Conservation (phyloP, 2,113 vertebrate genomes). For the Atractosteus spatula region DNA sequence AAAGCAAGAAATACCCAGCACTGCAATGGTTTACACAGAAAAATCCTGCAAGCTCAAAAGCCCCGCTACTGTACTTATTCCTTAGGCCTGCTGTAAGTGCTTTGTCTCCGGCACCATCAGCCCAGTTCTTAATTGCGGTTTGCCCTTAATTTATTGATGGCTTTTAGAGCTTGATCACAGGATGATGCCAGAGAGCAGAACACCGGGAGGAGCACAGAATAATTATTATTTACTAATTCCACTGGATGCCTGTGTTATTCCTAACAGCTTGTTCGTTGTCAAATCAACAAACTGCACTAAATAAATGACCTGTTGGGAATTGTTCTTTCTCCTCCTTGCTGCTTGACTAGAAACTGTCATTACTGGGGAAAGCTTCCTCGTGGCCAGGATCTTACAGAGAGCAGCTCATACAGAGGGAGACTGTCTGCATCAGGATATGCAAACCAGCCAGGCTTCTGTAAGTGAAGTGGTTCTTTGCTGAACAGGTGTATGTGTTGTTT, state of each 20-base stretch:
- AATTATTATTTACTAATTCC: slow-evolving; percentile 35
- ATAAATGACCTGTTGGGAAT: slow-evolving; percentile 45
- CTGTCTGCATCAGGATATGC: background rate
- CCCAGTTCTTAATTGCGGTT: slow-evolving; percentile 5
- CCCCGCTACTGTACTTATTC: background rate
- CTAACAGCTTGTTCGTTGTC: slow-evolving; percentile 43
- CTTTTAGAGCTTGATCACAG: slow-evolving; percentile 11
- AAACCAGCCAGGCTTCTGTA: background rate
- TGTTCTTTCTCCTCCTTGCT: slow-evolving; percentile 36
- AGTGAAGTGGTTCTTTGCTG: too few species aligned
- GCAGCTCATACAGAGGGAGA: background rate
- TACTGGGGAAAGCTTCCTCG: background rate
- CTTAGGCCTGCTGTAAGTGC: background rate
- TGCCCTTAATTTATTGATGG: slow-evolving; percentile 18
- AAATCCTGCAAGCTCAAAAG: too few species aligned
- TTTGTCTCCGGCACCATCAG: background rate
- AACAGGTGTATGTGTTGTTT: background rate
- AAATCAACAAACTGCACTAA: slow-evolving; percentile 44
- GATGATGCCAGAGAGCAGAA: background rate
- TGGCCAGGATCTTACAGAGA: background rate
- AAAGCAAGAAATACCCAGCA: too few species aligned
- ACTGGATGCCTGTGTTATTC: slow-evolving; percentile 22
- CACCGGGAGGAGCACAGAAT: background rate
- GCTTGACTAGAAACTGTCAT: slow-evolving; percentile 35
- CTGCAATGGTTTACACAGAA: too few species aligned